Percentiles rank a stretch among this genome's conserved stretches.
phyloP scores from a whole-genome alignment of 2,113 vertebrate species.

The Crocuta crocuta region DNA sequence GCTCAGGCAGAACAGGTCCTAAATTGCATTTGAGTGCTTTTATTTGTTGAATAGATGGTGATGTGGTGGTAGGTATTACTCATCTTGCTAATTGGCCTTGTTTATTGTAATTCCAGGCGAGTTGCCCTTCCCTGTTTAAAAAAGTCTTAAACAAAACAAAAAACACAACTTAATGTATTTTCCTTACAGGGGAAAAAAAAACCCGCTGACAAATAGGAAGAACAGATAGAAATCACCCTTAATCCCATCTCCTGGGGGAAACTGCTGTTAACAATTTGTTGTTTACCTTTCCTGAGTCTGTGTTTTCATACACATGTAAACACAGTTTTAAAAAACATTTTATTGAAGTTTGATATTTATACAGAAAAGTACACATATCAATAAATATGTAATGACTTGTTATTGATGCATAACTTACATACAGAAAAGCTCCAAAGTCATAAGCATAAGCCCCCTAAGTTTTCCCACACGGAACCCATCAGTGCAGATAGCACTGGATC shows the following conservation, averaged over 20 bases:
- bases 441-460: fast-evolving
- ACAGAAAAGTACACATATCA: not conserved
- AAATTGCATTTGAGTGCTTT: constrained; percentile 57
- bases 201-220: not conserved
- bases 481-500: fast-evolving
- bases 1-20: constrained; percentile 45
- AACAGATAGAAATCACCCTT: not conserved
- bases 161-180: not conserved
- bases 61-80: not conserved
- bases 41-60: constrained; percentile 25
- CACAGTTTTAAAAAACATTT: not conserved
- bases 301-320: not conserved
- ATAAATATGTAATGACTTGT: not conserved
- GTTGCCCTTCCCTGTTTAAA: constrained; percentile 35
- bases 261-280: not conserved
- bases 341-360: not conserved
- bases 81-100: constrained; percentile 66
- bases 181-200: not conserved
- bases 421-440: fast-evolving
- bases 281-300: not conserved
- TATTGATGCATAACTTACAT: not conserved
- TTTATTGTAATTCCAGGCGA: constrained; percentile 71
- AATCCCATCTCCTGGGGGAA: not conserved
- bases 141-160: no score
- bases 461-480: not conserved